phyloP scores from a whole-genome alignment of 2,888 invertebrate species.

The Proisotoma minuta region DNA sequence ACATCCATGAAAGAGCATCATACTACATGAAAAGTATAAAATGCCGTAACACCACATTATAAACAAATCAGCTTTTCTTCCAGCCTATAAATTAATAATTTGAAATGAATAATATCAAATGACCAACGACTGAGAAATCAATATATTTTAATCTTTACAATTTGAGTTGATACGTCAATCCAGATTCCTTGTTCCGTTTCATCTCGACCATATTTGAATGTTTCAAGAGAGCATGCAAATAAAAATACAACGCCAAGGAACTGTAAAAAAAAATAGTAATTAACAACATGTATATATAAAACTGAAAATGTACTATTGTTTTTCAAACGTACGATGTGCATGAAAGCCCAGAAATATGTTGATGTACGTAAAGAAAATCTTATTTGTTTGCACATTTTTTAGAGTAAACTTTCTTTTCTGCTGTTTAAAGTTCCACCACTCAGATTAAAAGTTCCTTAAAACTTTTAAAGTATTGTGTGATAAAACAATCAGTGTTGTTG shows the following conservation, averaged over 20 bases:
- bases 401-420: too few relatives aligned
- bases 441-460: too few relatives aligned
- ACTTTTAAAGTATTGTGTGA: too few relatives aligned
- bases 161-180: not conserved
- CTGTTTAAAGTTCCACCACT: too few relatives aligned
- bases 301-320: not conserved
- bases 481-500: too few relatives aligned
- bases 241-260: conserved; percentile 35
- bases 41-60: conserved; percentile 28
- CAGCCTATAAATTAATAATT: conserved; percentile 2
- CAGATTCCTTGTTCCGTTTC: conserved; percentile 11
- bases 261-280: conserved; percentile 10
- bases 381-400: too few relatives aligned
- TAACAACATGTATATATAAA: not conserved
- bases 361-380: conserved; percentile 30
- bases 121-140: conserved; percentile 3
- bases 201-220: conserved; percentile 24
- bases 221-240: conserved; percentile 29
- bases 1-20: conserved; percentile 31
- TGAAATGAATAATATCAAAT: conserved; percentile 1
- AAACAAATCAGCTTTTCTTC: conserved; percentile 17
- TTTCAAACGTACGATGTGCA: conserved; percentile 28
- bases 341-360: conserved; percentile 34
- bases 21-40: conserved; percentile 24
- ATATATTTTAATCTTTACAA: conserved; percentile 7